These are phyloP conservation scores for Eugnorisma glareosa DNA, from an alignment of 2,888 invertebrate species.

Conservation along the genomic window DNA sequence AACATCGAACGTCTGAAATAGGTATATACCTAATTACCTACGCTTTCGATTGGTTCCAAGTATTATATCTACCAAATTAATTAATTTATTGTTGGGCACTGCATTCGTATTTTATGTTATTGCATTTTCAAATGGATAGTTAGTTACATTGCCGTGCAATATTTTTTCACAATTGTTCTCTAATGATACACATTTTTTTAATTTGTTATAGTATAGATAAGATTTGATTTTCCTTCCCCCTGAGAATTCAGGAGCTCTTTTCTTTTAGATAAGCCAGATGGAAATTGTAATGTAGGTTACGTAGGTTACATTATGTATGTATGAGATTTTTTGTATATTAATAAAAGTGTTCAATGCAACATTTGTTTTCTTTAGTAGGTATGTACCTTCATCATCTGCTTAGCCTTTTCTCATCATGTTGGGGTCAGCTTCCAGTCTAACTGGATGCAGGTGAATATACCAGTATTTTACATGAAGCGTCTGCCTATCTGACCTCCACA, in stretches of 20 bases:
- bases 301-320: constrained; percentile 30
- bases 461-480: neutral
- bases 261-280: constrained; percentile 25
- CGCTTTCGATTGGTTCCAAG: neutral
- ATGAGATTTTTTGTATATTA: constrained; percentile 58
- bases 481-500: neutral
- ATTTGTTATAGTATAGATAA: constrained; percentile 20
- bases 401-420: neutral
- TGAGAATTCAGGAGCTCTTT: constrained; percentile 17
- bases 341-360: constrained; percentile 50
- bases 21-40: neutral
- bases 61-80: constrained; percentile 5
- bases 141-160: neutral
- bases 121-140: constrained; percentile 9
- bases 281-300: constrained; percentile 41
- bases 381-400: neutral
- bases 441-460: neutral
- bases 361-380: constrained; percentile 9
- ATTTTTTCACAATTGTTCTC: constrained; percentile 1
- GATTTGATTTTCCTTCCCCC: constrained; percentile 12
- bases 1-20: neutral
- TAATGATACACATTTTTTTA: constrained; percentile 2
- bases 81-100: neutral
- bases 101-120: constrained; percentile 5
- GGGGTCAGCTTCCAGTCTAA: neutral